Percentiles rank a stretch among this genome's conserved stretches.
Conservation (phyloP, 2,888 invertebrate genomes). For the Anoplius nigerrimus region DNA sequence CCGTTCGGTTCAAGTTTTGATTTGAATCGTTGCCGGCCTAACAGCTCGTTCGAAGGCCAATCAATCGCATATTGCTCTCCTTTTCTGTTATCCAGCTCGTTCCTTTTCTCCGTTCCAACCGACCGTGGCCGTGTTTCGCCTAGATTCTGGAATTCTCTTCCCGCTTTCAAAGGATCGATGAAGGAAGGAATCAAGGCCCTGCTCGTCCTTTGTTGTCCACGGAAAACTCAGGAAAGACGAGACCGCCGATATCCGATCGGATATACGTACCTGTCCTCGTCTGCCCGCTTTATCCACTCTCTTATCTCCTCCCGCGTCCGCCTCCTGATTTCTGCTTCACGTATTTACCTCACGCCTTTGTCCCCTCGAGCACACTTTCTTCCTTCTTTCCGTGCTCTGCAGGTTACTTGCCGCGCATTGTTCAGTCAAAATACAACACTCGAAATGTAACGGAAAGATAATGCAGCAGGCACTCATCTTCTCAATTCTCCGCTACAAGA, state of each 20-base stretch:
- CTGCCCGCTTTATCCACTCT: background rate
- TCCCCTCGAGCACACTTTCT: background rate
- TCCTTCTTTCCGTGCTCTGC: too few species aligned
- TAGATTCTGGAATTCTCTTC: background rate
- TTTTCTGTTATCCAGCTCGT: conserved; percentile 14
- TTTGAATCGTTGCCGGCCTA: conserved; percentile 17
- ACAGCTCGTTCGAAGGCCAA: conserved; percentile 25
- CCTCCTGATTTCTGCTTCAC: background rate
- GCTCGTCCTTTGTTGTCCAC: conserved; percentile 15
- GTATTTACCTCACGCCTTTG: background rate
- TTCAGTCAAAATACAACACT: too few species aligned
- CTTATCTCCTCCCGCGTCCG: background rate
- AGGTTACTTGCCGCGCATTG: too few species aligned
- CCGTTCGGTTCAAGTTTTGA: conserved; percentile 8
- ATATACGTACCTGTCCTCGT: background rate
- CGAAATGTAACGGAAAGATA: too few species aligned
- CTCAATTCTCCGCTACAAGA: too few species aligned
- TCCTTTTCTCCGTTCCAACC: conserved; percentile 25
- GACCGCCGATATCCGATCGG: conserved; percentile 15
- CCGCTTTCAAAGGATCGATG: background rate
- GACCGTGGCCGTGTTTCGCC: background rate
- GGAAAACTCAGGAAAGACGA: conserved; percentile 9
- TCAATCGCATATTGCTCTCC: conserved; percentile 34
- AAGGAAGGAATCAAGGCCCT: conserved; percentile 12
- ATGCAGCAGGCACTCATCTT: too few species aligned